phyloP scores from a whole-genome alignment of 2,888 invertebrate species.

The Lumbricus terrestris region DNA sequence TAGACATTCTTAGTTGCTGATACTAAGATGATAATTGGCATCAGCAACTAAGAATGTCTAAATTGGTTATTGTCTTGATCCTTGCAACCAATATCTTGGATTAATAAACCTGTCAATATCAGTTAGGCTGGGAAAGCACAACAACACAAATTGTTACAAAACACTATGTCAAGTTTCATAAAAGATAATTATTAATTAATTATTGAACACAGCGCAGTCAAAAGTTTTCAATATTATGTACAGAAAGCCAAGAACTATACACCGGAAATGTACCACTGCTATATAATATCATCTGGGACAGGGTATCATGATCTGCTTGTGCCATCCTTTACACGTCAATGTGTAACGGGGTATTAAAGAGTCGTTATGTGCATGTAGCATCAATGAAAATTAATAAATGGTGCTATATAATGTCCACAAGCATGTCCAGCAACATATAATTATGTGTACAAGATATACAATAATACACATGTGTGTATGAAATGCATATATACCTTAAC shows the following conservation, averaged over 20 bases:
- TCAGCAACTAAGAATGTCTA: too few species aligned
- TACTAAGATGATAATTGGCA: too few species aligned
- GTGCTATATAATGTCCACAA: too few species aligned
- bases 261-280: background rate
- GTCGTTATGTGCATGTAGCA: too few species aligned
- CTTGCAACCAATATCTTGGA: background rate
- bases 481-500: too few species aligned
- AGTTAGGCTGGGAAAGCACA: background rate
- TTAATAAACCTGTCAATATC: background rate
- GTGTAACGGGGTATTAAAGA: too few species aligned
- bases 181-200: background rate
- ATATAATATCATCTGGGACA: background rate
- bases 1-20: background rate
- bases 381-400: too few species aligned
- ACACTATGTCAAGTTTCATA: background rate
- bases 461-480: too few species aligned
- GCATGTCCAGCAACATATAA: too few species aligned
- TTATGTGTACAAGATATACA: too few species aligned
- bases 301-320: too few species aligned
- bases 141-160: background rate
- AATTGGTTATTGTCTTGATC: background rate
- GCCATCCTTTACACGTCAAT: too few species aligned
- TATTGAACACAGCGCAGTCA: background rate
- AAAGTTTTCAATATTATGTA: background rate
- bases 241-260: background rate